Percentiles rank a stretch among this genome's conserved stretches.
Conservation (phyloP, 1,140 invertebrate species). For the Neomicropteryx cornuta region DNA sequence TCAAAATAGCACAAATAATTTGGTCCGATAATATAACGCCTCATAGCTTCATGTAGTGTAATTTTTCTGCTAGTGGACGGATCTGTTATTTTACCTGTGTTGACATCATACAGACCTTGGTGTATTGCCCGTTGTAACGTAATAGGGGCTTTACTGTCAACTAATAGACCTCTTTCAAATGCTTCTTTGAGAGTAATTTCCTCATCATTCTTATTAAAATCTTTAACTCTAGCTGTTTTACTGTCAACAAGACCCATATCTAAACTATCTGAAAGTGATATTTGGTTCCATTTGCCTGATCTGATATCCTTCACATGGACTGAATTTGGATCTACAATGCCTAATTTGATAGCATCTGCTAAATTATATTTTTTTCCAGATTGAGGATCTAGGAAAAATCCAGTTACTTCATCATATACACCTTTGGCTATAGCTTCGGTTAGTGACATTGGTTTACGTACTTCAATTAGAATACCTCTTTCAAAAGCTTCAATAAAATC, state of each 20-base stretch:
- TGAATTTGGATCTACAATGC: constrained; percentile 71
- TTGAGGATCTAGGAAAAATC: constrained; percentile 70
- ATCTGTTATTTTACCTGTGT: constrained; percentile 71
- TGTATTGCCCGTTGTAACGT: constrained; percentile 78
- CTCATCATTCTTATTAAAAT: constrained; percentile 51
- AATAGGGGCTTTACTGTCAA: constrained; percentile 71
- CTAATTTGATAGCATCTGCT: constrained; percentile 58
- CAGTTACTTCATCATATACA: constrained; percentile 63
- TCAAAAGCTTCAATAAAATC: constrained; percentile 81
- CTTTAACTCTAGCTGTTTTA: constrained; percentile 57
- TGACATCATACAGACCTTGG: constrained; percentile 73
- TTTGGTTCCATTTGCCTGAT: constrained; percentile 59
- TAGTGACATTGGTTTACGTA: constrained; percentile 67
- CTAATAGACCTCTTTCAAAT: constrained; percentile 65
- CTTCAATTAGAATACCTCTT: constrained; percentile 69
- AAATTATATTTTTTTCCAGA: constrained; percentile 64
- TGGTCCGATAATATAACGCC: constrained; percentile 67
- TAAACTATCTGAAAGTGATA: constrained; percentile 66
- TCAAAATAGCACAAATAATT: constrained; percentile 72
- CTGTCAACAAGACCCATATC: constrained; percentile 62
- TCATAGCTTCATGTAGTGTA: constrained; percentile 74
- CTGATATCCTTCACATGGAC: constrained; percentile 74
- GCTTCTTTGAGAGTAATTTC: constrained; percentile 69
- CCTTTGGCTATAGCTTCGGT: constrained; percentile 76
- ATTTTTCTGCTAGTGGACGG: constrained; percentile 62